These are phyloP conservation scores for Mamestra brassicae DNA, from an alignment of 2,888 invertebrate species.

Conservation along the genomic window DNA sequence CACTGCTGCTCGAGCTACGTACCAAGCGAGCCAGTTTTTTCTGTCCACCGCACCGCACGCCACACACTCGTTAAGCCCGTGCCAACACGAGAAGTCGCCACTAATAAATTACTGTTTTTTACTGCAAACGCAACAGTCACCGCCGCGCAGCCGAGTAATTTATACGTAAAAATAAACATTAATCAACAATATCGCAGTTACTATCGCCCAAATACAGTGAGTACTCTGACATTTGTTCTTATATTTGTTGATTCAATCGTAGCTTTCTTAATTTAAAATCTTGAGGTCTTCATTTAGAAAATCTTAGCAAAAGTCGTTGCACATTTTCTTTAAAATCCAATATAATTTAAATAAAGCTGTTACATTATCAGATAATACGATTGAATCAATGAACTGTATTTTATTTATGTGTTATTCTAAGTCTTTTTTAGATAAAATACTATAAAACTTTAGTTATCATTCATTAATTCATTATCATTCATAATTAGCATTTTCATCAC, in stretches of 20 bases:
- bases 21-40: constrained; percentile 91
- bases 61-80: constrained; percentile 92
- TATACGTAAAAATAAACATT: constrained; percentile 90
- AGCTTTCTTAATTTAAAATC: constrained; percentile 76
- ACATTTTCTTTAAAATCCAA: constrained; percentile 23
- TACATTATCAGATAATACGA: constrained; percentile 44
- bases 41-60: constrained; percentile 91
- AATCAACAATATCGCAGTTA: constrained; percentile 87
- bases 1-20: constrained; percentile 91
- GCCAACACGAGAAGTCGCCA: constrained; percentile 92
- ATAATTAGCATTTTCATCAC: constrained; percentile 74
- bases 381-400: constrained; percentile 48
- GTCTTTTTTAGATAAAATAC: constrained; percentile 53
- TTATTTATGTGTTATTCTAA: constrained; percentile 49
- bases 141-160: constrained; percentile 89
- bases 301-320: constrained; percentile 2
- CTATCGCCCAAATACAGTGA: constrained; percentile 89
- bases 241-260: constrained; percentile 80
- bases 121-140: constrained; percentile 90
- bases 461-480: constrained; percentile 72
- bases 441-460: constrained; percentile 63
- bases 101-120: constrained; percentile 91
- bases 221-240: constrained; percentile 83
- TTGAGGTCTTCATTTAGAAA: constrained; percentile 22
- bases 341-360: constrained; percentile 18